Base-by-base conservation (phyloP, 2,113 vertebrate species). In the Phyllostomus hastatus region DNA sequence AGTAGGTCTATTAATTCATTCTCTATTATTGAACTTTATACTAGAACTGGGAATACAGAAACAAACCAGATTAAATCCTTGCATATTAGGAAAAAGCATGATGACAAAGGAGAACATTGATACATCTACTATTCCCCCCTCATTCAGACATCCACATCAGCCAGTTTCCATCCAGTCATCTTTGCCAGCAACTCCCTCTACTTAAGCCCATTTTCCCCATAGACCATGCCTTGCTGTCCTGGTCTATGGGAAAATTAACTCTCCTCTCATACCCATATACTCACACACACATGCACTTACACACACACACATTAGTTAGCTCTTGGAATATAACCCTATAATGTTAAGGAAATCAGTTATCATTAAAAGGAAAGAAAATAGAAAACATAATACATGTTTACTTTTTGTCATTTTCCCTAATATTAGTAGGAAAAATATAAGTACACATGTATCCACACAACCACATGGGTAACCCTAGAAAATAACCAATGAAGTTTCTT, bases 81-180 rank as follows among this genome's bases (percentile, higher is more conserved):
- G 12, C 94, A 46, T 1, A 28, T 66, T 72, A 54, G 43, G 11
- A 31, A 7, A 82, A 67, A 73, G 24, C 11, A 4, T 52, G 9
- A 72, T n/a, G 31, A 33, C 14, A 66, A 67, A 10, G 5, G n/a
- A 1, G 66, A 38, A 35, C 6, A 24, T 16, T 4, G 52, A 46
- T 26, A n/a, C 0, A 38, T 72, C 15, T 26, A 54, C 1, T 3
- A 16, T 1, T 24, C 19, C 6, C 7, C 26, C 54, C 2, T 69
- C 31, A 38, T 35, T 28, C 26, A 52, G 14, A 31, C 2, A 7
- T 11, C 10, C 26, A 3, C 4, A 15, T 46, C 5, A 46, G 7
- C 11, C 33, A 19, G 11, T 70, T 4, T 85, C 12, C 2, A 66
- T 5, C 10, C 17, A 46, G 22, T 20, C 15, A 41, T 31, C 17